Conservation (phyloP, 2,797 vertebrate species). For the Meriones psammophilus region DNA sequence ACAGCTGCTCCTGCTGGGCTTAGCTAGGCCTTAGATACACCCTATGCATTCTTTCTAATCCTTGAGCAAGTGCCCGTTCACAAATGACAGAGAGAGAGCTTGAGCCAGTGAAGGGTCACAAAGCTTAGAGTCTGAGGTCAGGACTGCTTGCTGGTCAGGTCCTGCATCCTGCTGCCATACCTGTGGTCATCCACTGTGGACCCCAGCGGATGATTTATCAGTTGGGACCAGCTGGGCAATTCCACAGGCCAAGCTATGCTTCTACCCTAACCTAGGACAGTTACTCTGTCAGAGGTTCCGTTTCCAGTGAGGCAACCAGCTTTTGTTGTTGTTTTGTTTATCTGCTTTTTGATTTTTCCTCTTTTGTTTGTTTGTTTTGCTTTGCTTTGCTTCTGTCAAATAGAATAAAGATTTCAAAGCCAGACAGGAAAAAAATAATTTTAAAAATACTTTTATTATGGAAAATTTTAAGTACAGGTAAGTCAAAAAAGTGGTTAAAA, state of each 20-base stretch:
- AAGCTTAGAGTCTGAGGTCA: not conserved
- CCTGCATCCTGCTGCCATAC: not conserved
- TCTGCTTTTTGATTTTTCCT: too few species aligned
- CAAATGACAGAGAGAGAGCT: not conserved
- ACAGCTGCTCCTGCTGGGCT: not conserved
- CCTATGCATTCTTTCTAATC: not conserved
- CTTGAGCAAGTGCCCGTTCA: not conserved
- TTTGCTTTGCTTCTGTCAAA: not conserved
- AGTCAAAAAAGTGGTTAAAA: slow-evolving; percentile 27
- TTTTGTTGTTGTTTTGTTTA: not conserved
- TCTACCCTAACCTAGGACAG: not conserved
- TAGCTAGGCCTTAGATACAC: not conserved
- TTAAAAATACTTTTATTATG: slow-evolving; percentile 65
- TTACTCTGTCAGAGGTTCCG: too few species aligned
- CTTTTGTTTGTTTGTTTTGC: not conserved
- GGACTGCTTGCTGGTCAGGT: not conserved
- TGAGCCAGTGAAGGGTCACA: not conserved
- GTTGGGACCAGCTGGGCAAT: not conserved
- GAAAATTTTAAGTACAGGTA: slow-evolving; percentile 51
- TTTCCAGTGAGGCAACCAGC: not conserved
- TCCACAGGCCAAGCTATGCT: slow-evolving; percentile 25
- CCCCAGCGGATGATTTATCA: not conserved
- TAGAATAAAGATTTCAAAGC: slow-evolving; percentile 61
- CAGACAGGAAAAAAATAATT: not conserved
- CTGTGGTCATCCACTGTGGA: not conserved